These are phyloP conservation scores for Notodonta dromedarius DNA, from an alignment of 2,888 invertebrate genomes.

Conservation along the genomic window DNA sequence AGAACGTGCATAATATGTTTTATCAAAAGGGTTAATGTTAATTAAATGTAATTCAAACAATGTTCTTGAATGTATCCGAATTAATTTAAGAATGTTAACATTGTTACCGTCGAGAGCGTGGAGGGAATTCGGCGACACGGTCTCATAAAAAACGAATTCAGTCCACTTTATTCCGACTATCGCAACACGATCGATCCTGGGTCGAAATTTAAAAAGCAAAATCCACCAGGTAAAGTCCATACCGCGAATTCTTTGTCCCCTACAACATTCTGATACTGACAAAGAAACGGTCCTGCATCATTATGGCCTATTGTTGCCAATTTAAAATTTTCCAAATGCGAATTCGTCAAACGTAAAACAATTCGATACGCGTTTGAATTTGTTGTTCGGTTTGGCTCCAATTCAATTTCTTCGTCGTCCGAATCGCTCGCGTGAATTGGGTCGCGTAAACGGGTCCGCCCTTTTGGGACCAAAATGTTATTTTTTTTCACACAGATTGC, in stretches of 20 bases:
- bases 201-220: constrained; percentile 62
- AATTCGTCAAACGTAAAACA: constrained; percentile 84
- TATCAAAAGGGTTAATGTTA: constrained; percentile 26
- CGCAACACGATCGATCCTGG: constrained; percentile 74
- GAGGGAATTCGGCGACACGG: constrained; percentile 56
- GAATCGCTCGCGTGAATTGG: constrained; percentile 82
- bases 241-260: constrained; percentile 62
- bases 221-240: constrained; percentile 60
- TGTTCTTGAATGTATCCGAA: constrained; percentile 46
- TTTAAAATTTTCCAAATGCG: constrained; percentile 80
- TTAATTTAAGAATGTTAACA: constrained; percentile 61
- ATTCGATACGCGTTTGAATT: constrained; percentile 84
- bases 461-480: constrained; percentile 82
- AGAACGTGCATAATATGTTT: constrained; percentile 23
- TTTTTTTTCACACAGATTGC: constrained; percentile 83
- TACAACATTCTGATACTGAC: constrained; percentile 69
- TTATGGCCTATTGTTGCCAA: constrained; percentile 81
- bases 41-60: constrained; percentile 24
- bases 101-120: constrained; percentile 55
- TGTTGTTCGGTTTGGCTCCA: constrained; percentile 77
- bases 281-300: constrained; percentile 80
- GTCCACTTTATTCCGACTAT: constrained; percentile 67
- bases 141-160: constrained; percentile 51
- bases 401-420: constrained; percentile 82
- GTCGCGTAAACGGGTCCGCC: constrained; percentile 84